These are phyloP conservation scores for Drosophila ananassae DNA, from an alignment of 1,140 invertebrate genomes.

Conservation along the genomic window DNA sequence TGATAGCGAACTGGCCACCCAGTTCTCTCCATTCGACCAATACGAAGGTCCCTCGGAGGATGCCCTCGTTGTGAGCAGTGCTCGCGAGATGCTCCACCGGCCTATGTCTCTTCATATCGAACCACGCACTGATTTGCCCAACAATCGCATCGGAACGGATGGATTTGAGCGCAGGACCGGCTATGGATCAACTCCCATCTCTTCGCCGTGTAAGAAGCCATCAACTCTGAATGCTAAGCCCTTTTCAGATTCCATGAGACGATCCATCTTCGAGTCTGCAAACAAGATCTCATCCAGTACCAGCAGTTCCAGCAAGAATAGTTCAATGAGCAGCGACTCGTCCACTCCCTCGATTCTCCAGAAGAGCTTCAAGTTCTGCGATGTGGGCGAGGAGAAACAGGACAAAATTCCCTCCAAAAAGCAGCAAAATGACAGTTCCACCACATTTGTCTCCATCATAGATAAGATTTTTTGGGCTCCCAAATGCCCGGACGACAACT, in stretches of 20 bases:
- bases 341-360: conserved; percentile 2
- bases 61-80: conserved; percentile 38
- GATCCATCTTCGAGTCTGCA: background rate
- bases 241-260: background rate
- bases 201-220: conserved; percentile 1
- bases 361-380: conserved; percentile 4
- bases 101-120: conserved; percentile 29
- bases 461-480: conserved; percentile 30
- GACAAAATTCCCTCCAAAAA: background rate
- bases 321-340: background rate
- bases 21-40: conserved; percentile 52
- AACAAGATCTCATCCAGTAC: conserved; percentile 22
- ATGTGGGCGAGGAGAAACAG: background rate
- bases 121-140: conserved; percentile 23
- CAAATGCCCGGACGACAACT: background rate
- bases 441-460: background rate
- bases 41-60: conserved; percentile 70
- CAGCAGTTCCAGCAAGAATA: conserved; percentile 30
- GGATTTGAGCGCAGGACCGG: conserved; percentile 9
- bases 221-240: background rate
- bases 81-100: conserved; percentile 30
- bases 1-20: conserved; percentile 27
- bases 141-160: conserved; percentile 16
- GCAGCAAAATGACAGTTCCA: background rate
- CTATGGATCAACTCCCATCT: background rate